Base-by-base conservation (phyloP, 2,113 vertebrate species). In the Butorides virescens region DNA sequence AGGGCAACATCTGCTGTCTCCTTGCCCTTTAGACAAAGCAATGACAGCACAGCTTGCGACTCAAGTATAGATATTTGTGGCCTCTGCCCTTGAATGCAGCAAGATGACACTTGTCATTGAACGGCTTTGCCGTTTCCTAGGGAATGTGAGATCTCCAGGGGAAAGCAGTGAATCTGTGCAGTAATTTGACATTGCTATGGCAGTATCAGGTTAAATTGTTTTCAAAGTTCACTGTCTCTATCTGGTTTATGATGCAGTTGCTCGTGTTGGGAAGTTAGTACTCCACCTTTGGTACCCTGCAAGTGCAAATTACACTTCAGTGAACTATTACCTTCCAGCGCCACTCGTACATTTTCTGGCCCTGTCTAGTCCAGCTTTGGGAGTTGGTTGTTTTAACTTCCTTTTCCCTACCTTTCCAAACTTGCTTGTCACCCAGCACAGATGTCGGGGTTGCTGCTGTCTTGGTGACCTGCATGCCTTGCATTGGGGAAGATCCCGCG, bases 361-460 rank as follows among this genome's bases (percentile, higher is more conserved):
- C 19, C 44, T 42, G 8, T 3, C 49, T 4, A 4, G 16, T 21
- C 63, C 77, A 66, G 36, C 59, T 15, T 6, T 70, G 27, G 22
- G 44, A 34, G 36, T 8, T 30, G 49, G 4, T 52, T 55, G 5
- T 12, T 81, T 49, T 44, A 50, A 20, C n/a, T 29, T 47, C 29
- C 34, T 55, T 81, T 62, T 37, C 25, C 37, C 46, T 46, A 4
- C 6, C 0, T 47, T 39, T 52, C 62, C 66, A 73, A 36, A 3
- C 20, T 37, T 8, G 2, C 3, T 22, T 20, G 50, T 93, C 56
- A 53, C 37, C 42, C 27, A 9, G 1, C 0, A 2, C 12, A 2
- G 30, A 25, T 1, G 1, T 37, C 23, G 20, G 27, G 52, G 15
- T 15, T 62, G 39, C 34, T 59, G 71, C 39, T n/a, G 14, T 37